phyloP scores from a whole-genome alignment of 2,888 invertebrate genomes.

The Corbicula japonica region DNA sequence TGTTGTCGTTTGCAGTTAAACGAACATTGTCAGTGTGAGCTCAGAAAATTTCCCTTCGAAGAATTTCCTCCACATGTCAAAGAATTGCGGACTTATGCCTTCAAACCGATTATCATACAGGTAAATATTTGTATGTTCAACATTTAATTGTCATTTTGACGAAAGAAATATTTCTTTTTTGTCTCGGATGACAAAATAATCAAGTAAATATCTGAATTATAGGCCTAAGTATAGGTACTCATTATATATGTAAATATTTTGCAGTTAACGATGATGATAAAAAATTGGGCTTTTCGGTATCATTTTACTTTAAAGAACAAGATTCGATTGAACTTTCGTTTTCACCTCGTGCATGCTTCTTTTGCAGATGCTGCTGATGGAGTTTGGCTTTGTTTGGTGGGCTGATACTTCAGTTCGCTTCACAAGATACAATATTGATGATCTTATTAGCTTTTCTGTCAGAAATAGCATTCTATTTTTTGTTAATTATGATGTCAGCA shows the following conservation, averaged over 20 bases:
- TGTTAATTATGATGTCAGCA: background rate
- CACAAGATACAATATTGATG: slow-evolving; percentile 2
- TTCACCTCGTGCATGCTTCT: background rate
- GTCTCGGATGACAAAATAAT: background rate
- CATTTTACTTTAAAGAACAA: too few species aligned
- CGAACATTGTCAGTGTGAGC: slow-evolving; percentile 54
- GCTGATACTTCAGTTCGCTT: slow-evolving; percentile 30
- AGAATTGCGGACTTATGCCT: slow-evolving; percentile 37
- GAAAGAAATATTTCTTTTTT: background rate
- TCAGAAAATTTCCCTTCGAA: slow-evolving; percentile 43
- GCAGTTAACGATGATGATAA: background rate
- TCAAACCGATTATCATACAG: slow-evolving; percentile 57
- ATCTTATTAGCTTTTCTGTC: background rate
- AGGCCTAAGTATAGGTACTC: background rate
- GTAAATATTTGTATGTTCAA: background rate
- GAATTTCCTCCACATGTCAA: slow-evolving; percentile 41
- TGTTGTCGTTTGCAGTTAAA: slow-evolving; percentile 17
- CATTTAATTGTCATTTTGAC: background rate
- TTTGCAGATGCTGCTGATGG: slow-evolving; percentile 27
- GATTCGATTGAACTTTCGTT: background rate
- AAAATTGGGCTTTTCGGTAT: background rate
- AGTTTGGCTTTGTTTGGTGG: slow-evolving; percentile 49
- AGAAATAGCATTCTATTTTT: slow-evolving; percentile 19
- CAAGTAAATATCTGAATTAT: background rate
- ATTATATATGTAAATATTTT: background rate